Evolutionary conservation across 2,888 invertebrate species (phyloP).

Genomic region (Myathropa florea): DNA sequence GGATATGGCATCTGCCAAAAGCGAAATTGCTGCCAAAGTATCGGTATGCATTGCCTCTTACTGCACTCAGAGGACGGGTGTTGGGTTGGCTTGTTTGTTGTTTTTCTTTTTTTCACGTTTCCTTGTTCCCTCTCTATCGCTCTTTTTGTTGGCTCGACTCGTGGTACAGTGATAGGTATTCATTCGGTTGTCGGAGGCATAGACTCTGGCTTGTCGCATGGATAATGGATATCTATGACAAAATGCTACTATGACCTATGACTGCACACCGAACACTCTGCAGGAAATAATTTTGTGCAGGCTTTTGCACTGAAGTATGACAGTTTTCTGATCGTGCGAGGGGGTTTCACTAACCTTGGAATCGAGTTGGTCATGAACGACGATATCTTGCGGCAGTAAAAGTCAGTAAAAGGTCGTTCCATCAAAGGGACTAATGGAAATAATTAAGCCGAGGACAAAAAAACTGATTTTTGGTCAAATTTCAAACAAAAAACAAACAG

Average conservation of each 20-base stretch:
- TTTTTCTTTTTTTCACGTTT: neutral
- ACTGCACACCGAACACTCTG: no score
- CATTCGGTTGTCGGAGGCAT: neutral
- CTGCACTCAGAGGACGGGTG: neutral
- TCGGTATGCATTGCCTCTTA: conserved; percentile 40
- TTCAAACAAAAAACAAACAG: no score
- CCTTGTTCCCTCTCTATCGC: neutral
- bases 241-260: neutral
- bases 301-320: no score
- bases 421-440: no score
- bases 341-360: no score
- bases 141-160: neutral
- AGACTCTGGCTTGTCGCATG: neutral
- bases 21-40: conserved; percentile 47
- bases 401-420: no score
- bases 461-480: no score
- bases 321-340: no score
- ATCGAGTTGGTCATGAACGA: no score
- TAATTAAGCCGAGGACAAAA: no score
- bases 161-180: neutral
- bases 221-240: neutral
- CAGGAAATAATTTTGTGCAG: no score
- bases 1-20: conserved; percentile 43
- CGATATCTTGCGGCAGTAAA: no score
- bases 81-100: neutral